A percentile compares a stretch with the other conserved stretches of the same genome.
phyloP scores from a whole-genome alignment of 2,888 invertebrate species.

The Cataglyphis livida region DNA sequence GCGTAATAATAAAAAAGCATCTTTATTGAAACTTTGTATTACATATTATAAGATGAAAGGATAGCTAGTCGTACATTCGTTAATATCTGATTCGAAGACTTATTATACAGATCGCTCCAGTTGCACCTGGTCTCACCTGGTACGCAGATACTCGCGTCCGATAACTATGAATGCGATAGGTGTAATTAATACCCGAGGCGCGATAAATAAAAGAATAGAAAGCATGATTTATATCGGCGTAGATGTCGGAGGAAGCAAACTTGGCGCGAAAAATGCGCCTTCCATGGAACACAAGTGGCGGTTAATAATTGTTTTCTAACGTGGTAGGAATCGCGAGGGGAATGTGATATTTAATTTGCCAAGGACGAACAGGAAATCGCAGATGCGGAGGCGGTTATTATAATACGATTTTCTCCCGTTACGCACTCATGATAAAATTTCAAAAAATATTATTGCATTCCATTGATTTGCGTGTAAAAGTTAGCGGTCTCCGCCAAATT shows the following conservation, averaged over 20 bases:
- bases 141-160: conserved; percentile 54
- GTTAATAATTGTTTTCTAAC: conserved; percentile 42
- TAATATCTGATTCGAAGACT: conserved; percentile 56
- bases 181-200: conserved; percentile 66
- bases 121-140: conserved; percentile 55
- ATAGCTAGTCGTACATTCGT: conserved; percentile 25
- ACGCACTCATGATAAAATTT: not conserved
- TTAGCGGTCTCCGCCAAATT: not conserved
- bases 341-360: conserved; percentile 23
- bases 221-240: conserved; percentile 55
- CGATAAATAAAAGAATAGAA: conserved; percentile 38
- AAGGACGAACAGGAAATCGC: conserved; percentile 17
- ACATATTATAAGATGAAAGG: conserved; percentile 27
- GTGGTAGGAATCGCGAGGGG: not conserved
- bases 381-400: not conserved
- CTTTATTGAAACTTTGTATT: conserved; percentile 17
- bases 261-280: conserved; percentile 43
- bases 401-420: not conserved
- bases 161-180: conserved; percentile 64
- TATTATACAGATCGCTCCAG: conserved; percentile 58
- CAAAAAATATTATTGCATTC: not conserved
- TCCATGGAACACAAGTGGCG: conserved; percentile 12
- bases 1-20: conserved; percentile 25
- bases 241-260: conserved; percentile 24
- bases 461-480: not conserved